Conservation (phyloP, 2,888 invertebrate genomes). For the Rhorus exstirpatorius region DNA sequence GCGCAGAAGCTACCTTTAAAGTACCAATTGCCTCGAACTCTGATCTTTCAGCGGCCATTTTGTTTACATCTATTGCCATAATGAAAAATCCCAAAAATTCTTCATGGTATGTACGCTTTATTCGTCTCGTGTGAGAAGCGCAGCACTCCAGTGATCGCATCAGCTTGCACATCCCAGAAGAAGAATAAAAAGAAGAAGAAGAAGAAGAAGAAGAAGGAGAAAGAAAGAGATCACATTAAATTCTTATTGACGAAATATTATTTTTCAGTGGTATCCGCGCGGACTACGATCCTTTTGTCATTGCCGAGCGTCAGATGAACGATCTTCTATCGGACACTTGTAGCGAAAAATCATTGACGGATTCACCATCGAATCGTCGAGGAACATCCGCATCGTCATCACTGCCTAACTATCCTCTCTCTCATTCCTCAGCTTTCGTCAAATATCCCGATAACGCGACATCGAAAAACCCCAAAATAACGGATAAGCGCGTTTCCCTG, state of each 20-base stretch:
- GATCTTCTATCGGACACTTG: constrained; percentile 91
- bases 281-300: constrained; percentile 92
- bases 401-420: constrained; percentile 78
- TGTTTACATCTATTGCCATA: not conserved
- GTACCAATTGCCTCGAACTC: too few relatives aligned
- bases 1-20: too few relatives aligned
- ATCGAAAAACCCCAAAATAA: constrained; percentile 45
- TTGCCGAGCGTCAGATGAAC: constrained; percentile 93
- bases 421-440: constrained; percentile 84
- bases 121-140: too few relatives aligned
- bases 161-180: constrained; percentile 14
- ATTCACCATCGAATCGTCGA: constrained; percentile 70
- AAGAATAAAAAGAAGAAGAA: not conserved
- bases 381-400: constrained; percentile 52
- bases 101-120: too few relatives aligned
- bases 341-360: constrained; percentile 83
- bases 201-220: not conserved
- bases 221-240: not conserved
- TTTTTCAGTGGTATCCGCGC: constrained; percentile 84
- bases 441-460: constrained; percentile 76
- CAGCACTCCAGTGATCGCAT: too few relatives aligned
- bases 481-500: constrained; percentile 83
- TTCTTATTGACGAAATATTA: constrained; percentile 24
- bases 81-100: not conserved
- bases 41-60: too few relatives aligned